Percentiles rank a stretch among this genome's conserved stretches.
These are phyloP conservation scores for Rhinophrynus dorsalis DNA, from an alignment of 2,797 vertebrate genomes.

Conservation along the genomic window DNA sequence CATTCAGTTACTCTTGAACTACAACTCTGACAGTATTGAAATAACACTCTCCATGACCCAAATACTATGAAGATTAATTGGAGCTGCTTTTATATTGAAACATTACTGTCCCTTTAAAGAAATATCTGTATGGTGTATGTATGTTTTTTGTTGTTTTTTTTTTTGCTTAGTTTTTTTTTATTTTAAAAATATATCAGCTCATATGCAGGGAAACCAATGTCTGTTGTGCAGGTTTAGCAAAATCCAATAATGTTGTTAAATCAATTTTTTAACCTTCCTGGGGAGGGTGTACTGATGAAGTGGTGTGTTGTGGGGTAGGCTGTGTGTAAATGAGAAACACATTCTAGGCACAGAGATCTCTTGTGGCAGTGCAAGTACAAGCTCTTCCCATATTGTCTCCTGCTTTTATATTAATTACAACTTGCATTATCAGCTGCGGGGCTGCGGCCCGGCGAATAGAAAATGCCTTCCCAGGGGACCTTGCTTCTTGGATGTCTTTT, in stretches of 20 bases:
- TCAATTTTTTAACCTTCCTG: slow-evolving; percentile 83
- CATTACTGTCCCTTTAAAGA: too few species aligned
- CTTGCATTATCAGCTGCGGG: slow-evolving; percentile 95
- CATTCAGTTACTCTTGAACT: too few species aligned
- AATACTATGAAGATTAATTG: too few species aligned
- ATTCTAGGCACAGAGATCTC: slow-evolving; percentile 78
- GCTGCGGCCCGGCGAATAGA: slow-evolving; percentile 94
- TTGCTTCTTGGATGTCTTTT: slow-evolving; percentile 89
- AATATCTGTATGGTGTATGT: too few species aligned
- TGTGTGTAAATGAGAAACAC: slow-evolving; percentile 85
- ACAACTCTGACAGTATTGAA: too few species aligned
- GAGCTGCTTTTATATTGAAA: too few species aligned
- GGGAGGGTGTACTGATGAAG: slow-evolving; percentile 70
- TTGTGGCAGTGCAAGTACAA: slow-evolving; percentile 81
- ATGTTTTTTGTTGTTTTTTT: too few species aligned
- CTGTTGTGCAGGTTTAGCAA: slow-evolving; percentile 78
- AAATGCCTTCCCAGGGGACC: slow-evolving; percentile 89
- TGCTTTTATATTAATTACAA: slow-evolving; percentile 99
- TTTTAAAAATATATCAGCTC: not conserved
- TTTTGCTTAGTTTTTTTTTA: too few species aligned
- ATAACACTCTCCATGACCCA: too few species aligned
- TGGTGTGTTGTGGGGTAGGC: slow-evolving; percentile 76
- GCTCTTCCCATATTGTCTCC: slow-evolving; percentile 89
- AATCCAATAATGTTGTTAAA: slow-evolving; percentile 83
- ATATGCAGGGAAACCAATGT: slow-evolving; percentile 36